Evolutionary conservation across 2,113 vertebrate species (phyloP), one percentile per base, ranked within the genome.

Genomic region (Marcusenius ussheri): DNA sequence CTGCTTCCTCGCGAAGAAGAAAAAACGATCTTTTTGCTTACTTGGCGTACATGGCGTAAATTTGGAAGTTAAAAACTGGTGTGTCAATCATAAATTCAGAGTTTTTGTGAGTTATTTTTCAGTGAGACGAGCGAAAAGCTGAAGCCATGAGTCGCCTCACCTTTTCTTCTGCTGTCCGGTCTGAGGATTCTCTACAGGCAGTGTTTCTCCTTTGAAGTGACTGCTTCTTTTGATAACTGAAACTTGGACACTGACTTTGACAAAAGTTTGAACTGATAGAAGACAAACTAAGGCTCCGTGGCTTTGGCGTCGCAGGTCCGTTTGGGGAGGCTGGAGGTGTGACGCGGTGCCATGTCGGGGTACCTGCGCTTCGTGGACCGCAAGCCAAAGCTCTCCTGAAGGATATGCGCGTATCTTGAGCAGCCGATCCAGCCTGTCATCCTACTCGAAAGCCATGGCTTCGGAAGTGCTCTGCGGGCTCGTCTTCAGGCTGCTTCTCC

Each of bases 381-480:
- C 47, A 89, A 88, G 93, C 96, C 93, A 90, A 46, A 47, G 19
- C 45, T 84, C 17, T 84, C 83, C 24, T 84, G 45, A 84, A 84
- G 45, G 3, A 84, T 45, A 84, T 47, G 42, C 7, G 35, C 8
- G 3, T 84, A 46, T 84, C 83, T 45, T 46, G 21, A 47, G 35
- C 24, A 9, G 21, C 19, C 47, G 45, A 24, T 84, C 88, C 91
- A 91, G 80, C 90, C 39, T 91, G 24, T 62, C 88, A 80, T 74
- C 49, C 62, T 89, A 87, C 66, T 31, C 62, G 62, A 56, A 89
- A 92, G 94, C 91, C 62, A 98, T 98, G 97, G 97, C 97, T 92
- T 97, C 96, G 17, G 96, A 98, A 92, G 96, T 97, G 93, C 94
- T 97, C 91, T 98, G 97, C 90, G 97, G 97, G 90, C 95, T 98